Conservation (phyloP, 1,140 invertebrate species). For the Drosophila navojoa region DNA sequence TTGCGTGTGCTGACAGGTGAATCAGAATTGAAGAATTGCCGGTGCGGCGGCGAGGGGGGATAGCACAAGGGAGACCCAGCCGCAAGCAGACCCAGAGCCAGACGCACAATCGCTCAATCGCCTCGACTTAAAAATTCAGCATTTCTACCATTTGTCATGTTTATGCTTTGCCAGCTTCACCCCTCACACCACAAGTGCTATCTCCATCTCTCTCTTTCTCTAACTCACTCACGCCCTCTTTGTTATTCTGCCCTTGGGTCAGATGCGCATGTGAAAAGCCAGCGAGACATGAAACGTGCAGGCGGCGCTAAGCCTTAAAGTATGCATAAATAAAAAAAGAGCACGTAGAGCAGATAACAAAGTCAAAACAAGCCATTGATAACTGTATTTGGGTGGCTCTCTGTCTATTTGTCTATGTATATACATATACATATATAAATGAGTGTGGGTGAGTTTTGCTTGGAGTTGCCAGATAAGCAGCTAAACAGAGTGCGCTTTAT, state of each 20-base stretch:
- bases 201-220: neutral
- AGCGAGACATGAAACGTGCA: conserved; percentile 50
- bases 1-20: conserved; percentile 10
- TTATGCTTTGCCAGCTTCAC: conserved; percentile 50
- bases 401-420: too few relatives aligned
- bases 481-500: conserved; percentile 21
- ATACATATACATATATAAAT: too few relatives aligned
- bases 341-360: conserved; percentile 75
- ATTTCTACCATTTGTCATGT: conserved; percentile 69
- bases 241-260: conserved; percentile 10
- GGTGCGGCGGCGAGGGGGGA: neutral
- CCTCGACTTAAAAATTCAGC: conserved; percentile 47
- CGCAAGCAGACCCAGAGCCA: neutral
- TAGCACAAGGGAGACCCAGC: neutral
- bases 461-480: conserved; percentile 19
- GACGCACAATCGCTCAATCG: conserved; percentile 19
- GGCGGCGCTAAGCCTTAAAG: conserved; percentile 69
- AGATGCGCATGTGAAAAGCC: conserved; percentile 7
- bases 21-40: conserved; percentile 12
- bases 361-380: conserved; percentile 67
- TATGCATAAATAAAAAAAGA: conserved; percentile 76
- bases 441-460: too few relatives aligned
- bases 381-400: conserved; percentile 31
- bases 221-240: conserved; percentile 6
- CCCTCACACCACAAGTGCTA: neutral